Conservation (phyloP, 2,113 vertebrate species). For the Gracilinanus agilis region DNA sequence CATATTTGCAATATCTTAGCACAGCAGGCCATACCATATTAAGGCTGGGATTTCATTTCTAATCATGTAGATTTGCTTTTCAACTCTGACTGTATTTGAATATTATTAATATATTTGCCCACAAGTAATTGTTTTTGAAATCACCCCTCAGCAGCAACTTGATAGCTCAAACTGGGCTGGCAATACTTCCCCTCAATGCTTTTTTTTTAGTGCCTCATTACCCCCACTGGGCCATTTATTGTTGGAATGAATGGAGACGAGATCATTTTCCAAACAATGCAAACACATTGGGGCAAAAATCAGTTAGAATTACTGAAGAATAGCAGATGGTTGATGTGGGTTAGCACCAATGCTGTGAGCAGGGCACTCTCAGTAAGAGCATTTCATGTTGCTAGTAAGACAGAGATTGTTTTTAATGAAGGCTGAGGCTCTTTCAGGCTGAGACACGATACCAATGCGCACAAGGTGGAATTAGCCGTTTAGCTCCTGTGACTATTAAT, state of each 20-base stretch:
- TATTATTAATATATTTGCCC: conserved; percentile 72
- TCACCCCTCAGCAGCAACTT: conserved; percentile 72
- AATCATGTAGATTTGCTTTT: conserved; percentile 28
- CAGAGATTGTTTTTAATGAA: background rate
- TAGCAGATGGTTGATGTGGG: conserved; percentile 68
- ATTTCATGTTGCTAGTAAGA: background rate
- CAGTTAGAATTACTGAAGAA: conserved; percentile 65
- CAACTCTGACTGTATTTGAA: conserved; percentile 52
- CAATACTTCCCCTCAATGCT: conserved; percentile 66
- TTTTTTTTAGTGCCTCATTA: conserved; percentile 76
- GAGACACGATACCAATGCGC: background rate
- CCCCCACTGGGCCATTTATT: conserved; percentile 77
- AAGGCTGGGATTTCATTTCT: background rate
- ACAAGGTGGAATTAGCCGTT: background rate
- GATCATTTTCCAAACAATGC: conserved; percentile 75
- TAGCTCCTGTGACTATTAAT: background rate
- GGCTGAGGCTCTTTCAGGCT: background rate
- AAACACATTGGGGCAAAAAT: conserved; percentile 75
- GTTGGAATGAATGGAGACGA: conserved; percentile 74
- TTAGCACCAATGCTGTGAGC: background rate
- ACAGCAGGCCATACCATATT: background rate
- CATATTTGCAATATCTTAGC: background rate
- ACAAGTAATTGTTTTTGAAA: conserved; percentile 73
- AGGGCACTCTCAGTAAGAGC: background rate
- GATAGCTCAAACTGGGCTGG: conserved; percentile 73